Base-by-base conservation (phyloP, 2,113 vertebrate species). In the Rhinichthys klamathensis region DNA sequence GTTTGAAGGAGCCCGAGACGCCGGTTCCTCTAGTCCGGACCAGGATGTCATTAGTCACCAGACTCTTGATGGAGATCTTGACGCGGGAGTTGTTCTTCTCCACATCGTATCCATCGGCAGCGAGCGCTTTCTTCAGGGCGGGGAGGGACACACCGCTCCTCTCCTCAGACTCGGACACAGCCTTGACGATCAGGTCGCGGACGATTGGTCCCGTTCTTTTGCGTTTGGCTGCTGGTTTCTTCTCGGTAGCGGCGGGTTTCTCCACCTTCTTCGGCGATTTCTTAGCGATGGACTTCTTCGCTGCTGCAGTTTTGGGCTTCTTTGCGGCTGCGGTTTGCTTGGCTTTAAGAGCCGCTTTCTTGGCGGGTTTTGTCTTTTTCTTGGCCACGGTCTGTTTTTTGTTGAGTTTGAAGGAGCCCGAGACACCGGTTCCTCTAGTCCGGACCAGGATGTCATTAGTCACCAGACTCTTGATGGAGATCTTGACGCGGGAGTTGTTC, bases 141-240 rank as follows among this genome's bases (percentile, higher is more conserved):
- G 80, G 9, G 51, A 79, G 76, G 16, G 80, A 70, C 15, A 82
- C 80, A 41, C 80, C 80, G 44, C 41, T 82, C n/a, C 80, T 32
- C 80, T 82, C 80, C 41, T 82, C 69, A 3, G 63, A 82, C 1
- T 44, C 58, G 4, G 80, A 69, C 7, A 82, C 63, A 11, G 44
- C 16, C n/a, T 82, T 54, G 27, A 82, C 44, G 44, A 82, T 23
- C 3, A 82, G 60, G 0, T 82, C 63, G 0, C 54, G 2, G 30
- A 78, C 54, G 30, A 11, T 13, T 8, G 76, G 76, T 0, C 76
- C 76, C 0, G 76, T 15, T 60, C 2, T 78, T 21, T 16, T 15
- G 10, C 30, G 10, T 25, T 78, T 78, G 0, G 4, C 4, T 0
- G 76, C 76, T 0, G 76, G 2, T 2, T 78, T 60, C 51, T 58